phyloP scores from a whole-genome alignment of 2,797 vertebrate species.

The Microctenopoma stevenorrisi region DNA sequence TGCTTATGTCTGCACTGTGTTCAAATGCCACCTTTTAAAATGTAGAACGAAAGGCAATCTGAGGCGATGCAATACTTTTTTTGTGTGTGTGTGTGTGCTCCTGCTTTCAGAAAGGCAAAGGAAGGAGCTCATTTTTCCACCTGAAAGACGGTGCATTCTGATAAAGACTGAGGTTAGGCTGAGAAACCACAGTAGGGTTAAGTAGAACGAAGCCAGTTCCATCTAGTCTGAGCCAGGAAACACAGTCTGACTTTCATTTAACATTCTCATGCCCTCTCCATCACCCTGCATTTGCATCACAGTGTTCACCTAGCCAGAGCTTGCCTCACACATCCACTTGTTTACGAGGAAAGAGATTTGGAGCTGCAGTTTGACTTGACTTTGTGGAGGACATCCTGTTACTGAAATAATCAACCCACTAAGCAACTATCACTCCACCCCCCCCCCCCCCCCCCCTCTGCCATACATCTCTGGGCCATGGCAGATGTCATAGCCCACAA shows the following conservation, averaged over 20 bases:
- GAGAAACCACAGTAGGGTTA: background rate
- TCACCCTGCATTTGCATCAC: slow-evolving; percentile 58
- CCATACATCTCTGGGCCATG: slow-evolving; percentile 12
- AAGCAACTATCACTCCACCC: slow-evolving; percentile 39
- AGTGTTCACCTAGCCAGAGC: slow-evolving; percentile 20
- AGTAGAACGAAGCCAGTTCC: slow-evolving; percentile 37
- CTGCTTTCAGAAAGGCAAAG: background rate
- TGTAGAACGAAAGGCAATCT: no score
- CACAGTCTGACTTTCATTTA: slow-evolving; percentile 64
- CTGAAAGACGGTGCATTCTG: slow-evolving; percentile 7
- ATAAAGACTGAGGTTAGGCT: slow-evolving; percentile 15
- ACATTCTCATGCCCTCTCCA: slow-evolving; percentile 43
- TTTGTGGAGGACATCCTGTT: slow-evolving; percentile 58
- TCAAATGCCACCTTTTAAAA: no score
- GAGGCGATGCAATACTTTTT: no score
- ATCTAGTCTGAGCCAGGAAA: slow-evolving; percentile 33
- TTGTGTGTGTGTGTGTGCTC: background rate
- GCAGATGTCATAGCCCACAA: slow-evolving; percentile 59
- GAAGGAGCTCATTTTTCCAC: slow-evolving; percentile 8
- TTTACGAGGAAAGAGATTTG: slow-evolving; percentile 51
- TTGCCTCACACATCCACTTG: slow-evolving; percentile 17
- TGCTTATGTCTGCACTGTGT: no score
- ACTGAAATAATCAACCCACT: slow-evolving; percentile 38
- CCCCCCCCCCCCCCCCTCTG: background rate
- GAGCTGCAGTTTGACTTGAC: slow-evolving; percentile 57